A percentile compares a stretch with the other conserved stretches of the same genome.
phyloP scores from a whole-genome alignment of 1,140 invertebrate species.

The Atta texana region DNA sequence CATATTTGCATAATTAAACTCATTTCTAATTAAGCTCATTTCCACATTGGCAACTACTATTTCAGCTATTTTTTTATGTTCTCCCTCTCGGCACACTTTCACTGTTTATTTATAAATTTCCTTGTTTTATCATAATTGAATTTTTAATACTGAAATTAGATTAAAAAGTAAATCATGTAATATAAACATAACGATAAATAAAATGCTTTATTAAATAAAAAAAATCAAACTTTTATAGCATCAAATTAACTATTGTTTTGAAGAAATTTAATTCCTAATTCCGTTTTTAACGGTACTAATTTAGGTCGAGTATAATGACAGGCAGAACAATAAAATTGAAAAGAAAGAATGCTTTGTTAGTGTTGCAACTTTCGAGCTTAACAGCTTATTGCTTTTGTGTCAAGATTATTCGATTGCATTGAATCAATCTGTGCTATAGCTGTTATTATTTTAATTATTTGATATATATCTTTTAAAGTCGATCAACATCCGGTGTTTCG shows the following conservation, averaged over 20 bases:
- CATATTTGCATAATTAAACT: background rate
- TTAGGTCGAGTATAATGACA: conserved; percentile 50
- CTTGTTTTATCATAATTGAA: background rate
- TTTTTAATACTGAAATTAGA: conserved; percentile 16
- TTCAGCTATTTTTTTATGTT: background rate
- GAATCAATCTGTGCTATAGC: background rate
- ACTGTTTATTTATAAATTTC: background rate
- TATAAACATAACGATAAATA: conserved; percentile 33
- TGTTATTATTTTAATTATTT: conserved; percentile 34
- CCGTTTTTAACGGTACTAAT: background rate
- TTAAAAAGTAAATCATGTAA: background rate
- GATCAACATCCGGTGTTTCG: conserved; percentile 1
- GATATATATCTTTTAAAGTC: background rate
- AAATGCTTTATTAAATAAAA: conserved; percentile 5
- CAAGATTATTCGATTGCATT: conserved; percentile 29
- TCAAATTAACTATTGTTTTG: conserved; percentile 11
- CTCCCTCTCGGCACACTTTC: too few relatives aligned
- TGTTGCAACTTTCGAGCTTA: conserved; percentile 18
- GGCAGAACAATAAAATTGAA: conserved; percentile 27
- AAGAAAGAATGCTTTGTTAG: background rate
- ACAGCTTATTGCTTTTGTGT: conserved; percentile 1
- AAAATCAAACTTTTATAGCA: conserved; percentile 9
- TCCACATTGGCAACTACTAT: background rate
- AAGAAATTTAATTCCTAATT: conserved; percentile 36
- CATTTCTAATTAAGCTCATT: too few relatives aligned